Percentiles rank a stretch among this genome's conserved stretches.
Evolutionary conservation across 2,888 invertebrate genomes (phyloP).

Genomic region (Tuberolachnus salignus): DNA sequence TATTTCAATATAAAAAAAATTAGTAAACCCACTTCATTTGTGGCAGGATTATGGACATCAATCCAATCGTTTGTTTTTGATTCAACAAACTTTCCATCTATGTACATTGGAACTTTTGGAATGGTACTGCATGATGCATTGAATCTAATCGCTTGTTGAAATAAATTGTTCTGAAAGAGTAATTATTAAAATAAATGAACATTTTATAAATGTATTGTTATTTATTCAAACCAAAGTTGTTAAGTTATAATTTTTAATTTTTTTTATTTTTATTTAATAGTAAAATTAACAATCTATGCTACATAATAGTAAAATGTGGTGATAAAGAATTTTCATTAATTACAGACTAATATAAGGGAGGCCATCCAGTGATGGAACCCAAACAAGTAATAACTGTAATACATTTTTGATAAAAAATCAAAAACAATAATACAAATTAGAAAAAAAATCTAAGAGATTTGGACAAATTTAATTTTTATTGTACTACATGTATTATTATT

Average conservation of each 20-base stretch:
- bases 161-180: conserved; percentile 38
- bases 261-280: background rate
- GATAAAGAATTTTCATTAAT: too few relatives aligned
- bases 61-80: conserved; percentile 94
- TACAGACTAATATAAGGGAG: background rate
- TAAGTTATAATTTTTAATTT: background rate
- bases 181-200: background rate
- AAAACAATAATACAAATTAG: too few relatives aligned
- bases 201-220: too few relatives aligned
- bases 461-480: too few relatives aligned
- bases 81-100: conserved; percentile 85
- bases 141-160: conserved; percentile 24
- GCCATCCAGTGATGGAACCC: too few relatives aligned
- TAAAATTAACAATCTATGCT: background rate
- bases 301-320: background rate
- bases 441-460: too few relatives aligned
- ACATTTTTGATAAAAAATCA: too few relatives aligned
- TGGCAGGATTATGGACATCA: conserved; percentile 94
- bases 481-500: too few relatives aligned
- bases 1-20: conserved; percentile 11
- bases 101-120: conserved; percentile 88
- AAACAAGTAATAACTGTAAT: too few relatives aligned
- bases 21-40: conserved; percentile 71
- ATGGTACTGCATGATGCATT: conserved; percentile 61
- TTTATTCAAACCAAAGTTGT: too few relatives aligned